Percentiles rank a stretch among this genome's conserved stretches.
Conservation (phyloP, 2,888 invertebrate species). For the Germaria angustata region DNA sequence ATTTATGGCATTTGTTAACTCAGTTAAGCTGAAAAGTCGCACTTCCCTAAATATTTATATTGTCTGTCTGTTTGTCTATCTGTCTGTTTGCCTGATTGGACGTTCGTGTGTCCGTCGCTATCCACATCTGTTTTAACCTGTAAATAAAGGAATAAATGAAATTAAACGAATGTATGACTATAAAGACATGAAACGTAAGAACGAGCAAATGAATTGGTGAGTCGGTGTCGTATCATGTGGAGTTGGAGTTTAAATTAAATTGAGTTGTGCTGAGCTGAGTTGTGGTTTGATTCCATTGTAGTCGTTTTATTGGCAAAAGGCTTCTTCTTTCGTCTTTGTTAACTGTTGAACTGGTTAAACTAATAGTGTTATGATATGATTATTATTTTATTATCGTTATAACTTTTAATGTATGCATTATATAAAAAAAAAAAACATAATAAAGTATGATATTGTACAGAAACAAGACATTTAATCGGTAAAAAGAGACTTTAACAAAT, state of each 20-base stretch:
- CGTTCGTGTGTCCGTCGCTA: background rate
- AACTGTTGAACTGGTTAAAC: slow-evolving; percentile 71
- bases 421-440: slow-evolving; percentile 13
- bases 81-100: slow-evolving; percentile 1
- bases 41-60: slow-evolving; percentile 13
- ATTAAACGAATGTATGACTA: slow-evolving; percentile 41
- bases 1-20: slow-evolving; percentile 59
- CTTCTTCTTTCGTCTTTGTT: slow-evolving; percentile 60
- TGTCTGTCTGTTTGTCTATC: background rate
- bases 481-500: background rate
- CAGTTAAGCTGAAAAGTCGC: slow-evolving; percentile 38
- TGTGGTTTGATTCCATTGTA: slow-evolving; percentile 22
- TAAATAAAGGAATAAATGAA: slow-evolving; percentile 63
- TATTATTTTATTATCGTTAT: slow-evolving; percentile 70
- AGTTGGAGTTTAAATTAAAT: slow-evolving; percentile 57
- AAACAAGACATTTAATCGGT: background rate
- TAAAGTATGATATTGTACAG: background rate
- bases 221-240: slow-evolving; percentile 61
- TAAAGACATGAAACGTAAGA: background rate
- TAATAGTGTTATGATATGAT: slow-evolving; percentile 75
- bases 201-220: slow-evolving; percentile 58
- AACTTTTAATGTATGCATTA: slow-evolving; percentile 60
- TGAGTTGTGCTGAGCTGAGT: slow-evolving; percentile 40
- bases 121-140: slow-evolving; percentile 52
- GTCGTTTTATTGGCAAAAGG: background rate